Evolutionary conservation across 2,888 invertebrate species (phyloP).

Genomic region (Acrocyrtus sp.): DNA sequence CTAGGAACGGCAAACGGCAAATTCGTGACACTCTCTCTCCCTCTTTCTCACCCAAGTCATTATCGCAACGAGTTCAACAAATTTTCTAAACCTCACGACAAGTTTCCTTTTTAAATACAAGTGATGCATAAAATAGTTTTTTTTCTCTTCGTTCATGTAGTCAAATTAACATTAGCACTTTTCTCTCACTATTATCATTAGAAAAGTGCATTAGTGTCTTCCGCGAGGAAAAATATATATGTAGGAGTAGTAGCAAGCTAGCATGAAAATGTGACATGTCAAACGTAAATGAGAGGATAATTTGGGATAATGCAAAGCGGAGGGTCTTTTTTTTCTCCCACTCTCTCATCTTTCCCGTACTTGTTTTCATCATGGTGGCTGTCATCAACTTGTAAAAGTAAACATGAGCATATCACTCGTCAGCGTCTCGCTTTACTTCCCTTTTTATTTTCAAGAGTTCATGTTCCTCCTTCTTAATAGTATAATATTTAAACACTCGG

Average conservation of each 20-base stretch:
- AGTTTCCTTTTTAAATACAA: not conserved
- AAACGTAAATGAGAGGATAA: constrained; percentile 26
- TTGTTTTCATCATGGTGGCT: not conserved
- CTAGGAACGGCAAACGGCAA: too few species aligned
- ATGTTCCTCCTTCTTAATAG: too few species aligned
- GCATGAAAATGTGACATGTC: constrained; percentile 31
- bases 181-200: not conserved
- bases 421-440: not conserved
- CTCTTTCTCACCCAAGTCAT: too few species aligned
- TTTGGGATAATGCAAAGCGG: constrained; percentile 31
- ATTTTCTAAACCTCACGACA: not conserved
- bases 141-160: too few species aligned
- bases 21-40: too few species aligned
- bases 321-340: constrained; percentile 19
- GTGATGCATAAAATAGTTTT: too few species aligned
- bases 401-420: constrained; percentile 33
- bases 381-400: constrained; percentile 27
- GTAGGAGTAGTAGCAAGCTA: not conserved
- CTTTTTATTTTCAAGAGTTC: not conserved
- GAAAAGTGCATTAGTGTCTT: constrained; percentile 7
- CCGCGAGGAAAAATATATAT: not conserved
- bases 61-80: too few species aligned
- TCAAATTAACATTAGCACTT: constrained; percentile 9
- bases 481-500: not conserved
- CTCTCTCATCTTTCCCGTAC: not conserved